Base-by-base conservation (phyloP, 53 echinoderm and acorn worm species). In the Temnopleurus reevesii region DNA sequence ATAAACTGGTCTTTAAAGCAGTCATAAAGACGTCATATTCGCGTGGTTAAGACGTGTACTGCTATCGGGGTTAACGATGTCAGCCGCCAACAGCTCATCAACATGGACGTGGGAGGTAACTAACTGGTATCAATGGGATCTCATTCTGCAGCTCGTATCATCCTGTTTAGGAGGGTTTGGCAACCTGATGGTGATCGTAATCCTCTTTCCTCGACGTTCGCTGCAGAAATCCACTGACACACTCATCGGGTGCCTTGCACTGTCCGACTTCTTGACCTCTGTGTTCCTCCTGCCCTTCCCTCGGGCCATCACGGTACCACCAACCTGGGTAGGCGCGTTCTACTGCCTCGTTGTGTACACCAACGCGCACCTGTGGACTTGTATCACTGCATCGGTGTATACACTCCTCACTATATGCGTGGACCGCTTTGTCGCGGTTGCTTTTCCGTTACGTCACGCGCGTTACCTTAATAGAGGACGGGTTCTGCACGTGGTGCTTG, bases 101-200 rank as follows among this genome's bases (percentile, higher is more conserved):
- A 58, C 44, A 25, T 85, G 85, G 85, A 6, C 38, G 5, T 85
- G 59, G 85, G 5, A 0, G 38, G 4, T 45, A 10, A 4, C 79
- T 5, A 5, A 36, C 6, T 90, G 81, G 81, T 2, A 21, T 4
- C 6, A 80, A 5, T 90, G 90, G 90, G 38, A 58, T 28, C 59
- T 56, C 27, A 59, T 65, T 33, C 81, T 80, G 27, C 90, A 81
- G 30, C 46, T 81, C 21, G 4, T 81, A 9, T 90, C 81, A 28
- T 81, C 81, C 15, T 35, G 59, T 26, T 27, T 81, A 23, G 90
- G 81, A 43, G 59, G 59, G 81, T 31, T 81, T 2, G 90, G 90
- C 10, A 90, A 90, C 34, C 29, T 45, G 5, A 30, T 90, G 41
- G 90, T 90, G 17, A 64, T 81, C 60, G 8, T 81, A 12, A 49